Conservation (phyloP, 2,888 invertebrate genomes). For the Hemicrepidius hirtus region DNA sequence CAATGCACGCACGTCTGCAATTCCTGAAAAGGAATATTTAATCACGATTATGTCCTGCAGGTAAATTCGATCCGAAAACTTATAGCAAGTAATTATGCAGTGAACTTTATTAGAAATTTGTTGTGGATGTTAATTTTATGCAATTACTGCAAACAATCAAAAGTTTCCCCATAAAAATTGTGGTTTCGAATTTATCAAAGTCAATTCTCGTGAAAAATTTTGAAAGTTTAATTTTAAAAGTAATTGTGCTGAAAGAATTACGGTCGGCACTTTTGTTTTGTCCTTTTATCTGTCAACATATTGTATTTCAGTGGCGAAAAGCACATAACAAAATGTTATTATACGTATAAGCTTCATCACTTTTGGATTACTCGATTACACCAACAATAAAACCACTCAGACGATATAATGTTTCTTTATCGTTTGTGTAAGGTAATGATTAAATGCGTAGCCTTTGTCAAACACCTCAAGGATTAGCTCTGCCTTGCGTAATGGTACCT, state of each 20-base stretch:
- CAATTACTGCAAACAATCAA: slow-evolving; percentile 26
- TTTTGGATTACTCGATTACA: slow-evolving; percentile 40
- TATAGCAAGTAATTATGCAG: slow-evolving; percentile 13
- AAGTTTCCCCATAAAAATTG: slow-evolving; percentile 11
- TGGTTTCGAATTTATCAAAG: too few relatives aligned
- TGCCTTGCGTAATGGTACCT: slow-evolving; percentile 10
- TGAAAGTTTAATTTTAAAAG: neutral
- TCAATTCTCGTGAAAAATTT: neutral
- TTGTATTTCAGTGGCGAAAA: slow-evolving; percentile 12
- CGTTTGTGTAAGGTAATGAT: slow-evolving; percentile 31
- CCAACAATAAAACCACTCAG: slow-evolving; percentile 46
- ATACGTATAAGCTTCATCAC: slow-evolving; percentile 13
- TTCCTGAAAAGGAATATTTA: slow-evolving; percentile 30
- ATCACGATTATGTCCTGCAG: slow-evolving; percentile 27
- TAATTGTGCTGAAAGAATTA: neutral
- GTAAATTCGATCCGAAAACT: slow-evolving; percentile 31
- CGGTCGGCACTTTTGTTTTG: neutral
- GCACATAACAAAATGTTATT: neutral
- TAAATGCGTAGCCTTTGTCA: slow-evolving; percentile 29
- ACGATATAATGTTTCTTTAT: slow-evolving; percentile 44
- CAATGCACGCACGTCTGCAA: slow-evolving; percentile 32
- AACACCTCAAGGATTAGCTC: slow-evolving; percentile 18
- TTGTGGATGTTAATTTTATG: slow-evolving; percentile 19
- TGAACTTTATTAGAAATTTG: slow-evolving; percentile 18
- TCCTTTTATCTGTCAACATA: neutral